Evolutionary conservation across 2,888 invertebrate species (phyloP).

Genomic region (Drosophila fungiperda): DNA sequence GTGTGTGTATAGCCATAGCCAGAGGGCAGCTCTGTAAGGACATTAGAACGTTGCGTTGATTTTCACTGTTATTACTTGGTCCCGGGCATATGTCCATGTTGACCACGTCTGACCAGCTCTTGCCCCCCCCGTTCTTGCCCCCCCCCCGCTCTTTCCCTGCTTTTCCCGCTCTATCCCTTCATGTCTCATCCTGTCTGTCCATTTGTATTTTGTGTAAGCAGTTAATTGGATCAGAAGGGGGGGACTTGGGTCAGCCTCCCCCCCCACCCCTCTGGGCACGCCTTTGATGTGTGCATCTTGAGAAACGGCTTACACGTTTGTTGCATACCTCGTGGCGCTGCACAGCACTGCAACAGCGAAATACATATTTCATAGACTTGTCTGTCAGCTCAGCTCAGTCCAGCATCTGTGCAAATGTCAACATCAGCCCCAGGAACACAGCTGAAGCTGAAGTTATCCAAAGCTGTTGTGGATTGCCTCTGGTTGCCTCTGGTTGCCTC

Average conservation of each 20-base stretch:
- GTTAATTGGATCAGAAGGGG: constrained; percentile 78
- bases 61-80: constrained; percentile 72
- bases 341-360: constrained; percentile 28
- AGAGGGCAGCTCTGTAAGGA: constrained; percentile 59
- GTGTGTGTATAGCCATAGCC: constrained; percentile 54
- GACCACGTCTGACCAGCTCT: constrained; percentile 32
- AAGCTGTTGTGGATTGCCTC: constrained; percentile 2
- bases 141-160: neutral
- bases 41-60: constrained; percentile 62
- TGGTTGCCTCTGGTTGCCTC: neutral
- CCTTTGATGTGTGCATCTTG: constrained; percentile 20
- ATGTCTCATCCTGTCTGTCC: constrained; percentile 54
- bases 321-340: constrained; percentile 74
- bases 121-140: neutral
- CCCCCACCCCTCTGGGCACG: neutral
- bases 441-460: constrained; percentile 16
- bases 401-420: constrained; percentile 59
- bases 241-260: constrained; percentile 12
- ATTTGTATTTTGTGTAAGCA: constrained; percentile 78
- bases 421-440: constrained; percentile 45
- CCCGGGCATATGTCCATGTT: constrained; percentile 54
- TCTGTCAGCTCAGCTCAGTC: constrained; percentile 44
- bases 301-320: constrained; percentile 50
- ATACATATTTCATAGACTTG: constrained; percentile 74
- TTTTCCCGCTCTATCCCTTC: neutral